These are phyloP conservation scores for Neoarius graeffei DNA, from an alignment of 2,113 vertebrate species.

Conservation along the genomic window DNA sequence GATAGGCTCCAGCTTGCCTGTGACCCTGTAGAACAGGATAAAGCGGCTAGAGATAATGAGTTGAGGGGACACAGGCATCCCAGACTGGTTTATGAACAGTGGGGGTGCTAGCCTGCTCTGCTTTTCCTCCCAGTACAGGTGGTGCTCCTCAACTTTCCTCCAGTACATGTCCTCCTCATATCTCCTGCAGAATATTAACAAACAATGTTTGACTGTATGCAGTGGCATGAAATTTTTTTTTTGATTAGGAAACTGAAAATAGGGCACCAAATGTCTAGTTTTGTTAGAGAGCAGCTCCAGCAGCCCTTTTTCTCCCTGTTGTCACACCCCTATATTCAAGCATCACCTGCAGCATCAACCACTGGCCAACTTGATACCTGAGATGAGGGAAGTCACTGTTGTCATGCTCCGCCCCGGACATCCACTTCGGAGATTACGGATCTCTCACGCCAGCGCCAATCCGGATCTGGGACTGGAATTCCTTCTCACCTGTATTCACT, in stretches of 20 bases:
- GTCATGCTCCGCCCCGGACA: too few species aligned
- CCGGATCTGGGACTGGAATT: too few species aligned
- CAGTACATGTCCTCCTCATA: conserved; percentile 79
- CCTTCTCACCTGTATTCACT: too few species aligned
- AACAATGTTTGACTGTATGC: not conserved
- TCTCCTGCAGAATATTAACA: conserved; percentile 59
- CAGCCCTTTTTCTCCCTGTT: not conserved
- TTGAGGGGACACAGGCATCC: conserved; percentile 66
- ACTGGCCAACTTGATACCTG: not conserved
- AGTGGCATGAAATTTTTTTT: not conserved
- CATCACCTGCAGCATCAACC: not conserved
- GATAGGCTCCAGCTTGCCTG: too few species aligned
- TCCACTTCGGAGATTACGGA: too few species aligned
- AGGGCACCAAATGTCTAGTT: not conserved
- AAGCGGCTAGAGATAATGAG: too few species aligned
- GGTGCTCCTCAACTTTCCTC: conserved; percentile 75
- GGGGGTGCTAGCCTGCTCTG: conserved; percentile 62
- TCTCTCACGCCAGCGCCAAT: too few species aligned
- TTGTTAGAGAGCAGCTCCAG: not conserved
- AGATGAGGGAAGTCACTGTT: not conserved
- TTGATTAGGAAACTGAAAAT: not conserved
- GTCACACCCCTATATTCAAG: not conserved
- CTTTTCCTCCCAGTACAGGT: conserved; percentile 74
- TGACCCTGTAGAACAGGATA: too few species aligned
- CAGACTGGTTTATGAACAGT: conserved; percentile 67